A percentile compares a stretch with the other conserved stretches of the same genome.
Conservation (phyloP, 2,113 vertebrate genomes). For the Chaetura pelagica region DNA sequence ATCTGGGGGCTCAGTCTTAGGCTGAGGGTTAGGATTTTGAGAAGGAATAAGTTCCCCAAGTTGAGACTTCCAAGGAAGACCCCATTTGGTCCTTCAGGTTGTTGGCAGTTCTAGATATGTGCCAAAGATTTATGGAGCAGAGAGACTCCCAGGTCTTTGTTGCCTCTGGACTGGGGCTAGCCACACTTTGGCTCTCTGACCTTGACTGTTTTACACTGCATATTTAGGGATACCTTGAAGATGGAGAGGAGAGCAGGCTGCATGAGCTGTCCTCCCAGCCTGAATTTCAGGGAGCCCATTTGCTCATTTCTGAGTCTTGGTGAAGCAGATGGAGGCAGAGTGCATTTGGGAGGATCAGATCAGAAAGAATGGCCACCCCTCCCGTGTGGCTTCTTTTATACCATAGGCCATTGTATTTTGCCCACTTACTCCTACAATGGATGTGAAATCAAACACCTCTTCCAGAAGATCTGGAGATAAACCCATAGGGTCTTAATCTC, state of each 20-base stretch:
- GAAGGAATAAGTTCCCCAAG: background rate
- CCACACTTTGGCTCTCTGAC: background rate
- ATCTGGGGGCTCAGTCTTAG: background rate
- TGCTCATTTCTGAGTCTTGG: background rate
- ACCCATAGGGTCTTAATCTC: background rate
- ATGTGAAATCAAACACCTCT: slow-evolving; percentile 17
- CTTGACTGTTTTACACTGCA: background rate
- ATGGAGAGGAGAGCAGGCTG: background rate
- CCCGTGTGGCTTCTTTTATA: background rate
- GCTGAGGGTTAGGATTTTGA: background rate
- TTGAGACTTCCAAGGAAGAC: background rate
- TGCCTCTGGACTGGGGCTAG: background rate
- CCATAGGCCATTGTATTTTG: slow-evolving; percentile 10
- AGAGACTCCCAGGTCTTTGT: background rate
- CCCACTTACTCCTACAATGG: background rate
- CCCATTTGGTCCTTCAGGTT: background rate
- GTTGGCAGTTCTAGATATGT: background rate
- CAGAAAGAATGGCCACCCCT: background rate
- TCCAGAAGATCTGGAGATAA: slow-evolving; percentile 28
- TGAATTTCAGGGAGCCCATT: background rate
- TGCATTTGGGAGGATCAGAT: background rate
- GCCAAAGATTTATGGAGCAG: background rate
- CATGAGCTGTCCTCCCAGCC: background rate
- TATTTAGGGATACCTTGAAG: background rate
- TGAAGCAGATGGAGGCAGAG: background rate